A percentile compares a stretch with the other conserved stretches of the same genome.
Evolutionary conservation across 2,888 invertebrate species (phyloP).

Genomic region (Nomada hirtipes): DNA sequence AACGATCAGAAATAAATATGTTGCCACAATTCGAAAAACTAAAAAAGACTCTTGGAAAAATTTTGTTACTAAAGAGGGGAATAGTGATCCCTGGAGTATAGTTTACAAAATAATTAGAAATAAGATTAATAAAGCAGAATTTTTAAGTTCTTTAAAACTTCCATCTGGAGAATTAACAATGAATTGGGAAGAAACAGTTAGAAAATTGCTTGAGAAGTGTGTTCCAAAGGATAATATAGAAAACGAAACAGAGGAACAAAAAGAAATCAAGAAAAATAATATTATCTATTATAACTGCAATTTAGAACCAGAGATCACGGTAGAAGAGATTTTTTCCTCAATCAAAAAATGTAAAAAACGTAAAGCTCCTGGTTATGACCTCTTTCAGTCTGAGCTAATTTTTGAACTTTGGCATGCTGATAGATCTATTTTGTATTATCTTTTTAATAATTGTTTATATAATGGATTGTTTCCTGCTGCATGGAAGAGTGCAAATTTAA

Average conservation of each 20-base stretch:
- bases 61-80: background rate
- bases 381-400: no score
- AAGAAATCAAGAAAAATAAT: no score
- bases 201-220: background rate
- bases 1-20: background rate
- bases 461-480: no score
- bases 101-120: background rate
- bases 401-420: no score
- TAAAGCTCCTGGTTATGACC: background rate
- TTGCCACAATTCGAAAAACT: background rate
- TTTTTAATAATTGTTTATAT: no score
- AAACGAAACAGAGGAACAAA: background rate
- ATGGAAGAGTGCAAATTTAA: no score
- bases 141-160: background rate
- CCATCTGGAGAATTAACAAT: background rate
- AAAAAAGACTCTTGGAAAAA: background rate
- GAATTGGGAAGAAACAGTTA: background rate
- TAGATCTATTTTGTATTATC: no score
- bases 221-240: background rate
- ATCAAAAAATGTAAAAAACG: background rate
- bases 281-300: background rate
- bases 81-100: background rate
- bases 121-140: background rate
- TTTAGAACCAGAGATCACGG: background rate
- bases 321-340: background rate